Conservation (phyloP, 1,140 invertebrate genomes). For the Chrysopa pallens region DNA sequence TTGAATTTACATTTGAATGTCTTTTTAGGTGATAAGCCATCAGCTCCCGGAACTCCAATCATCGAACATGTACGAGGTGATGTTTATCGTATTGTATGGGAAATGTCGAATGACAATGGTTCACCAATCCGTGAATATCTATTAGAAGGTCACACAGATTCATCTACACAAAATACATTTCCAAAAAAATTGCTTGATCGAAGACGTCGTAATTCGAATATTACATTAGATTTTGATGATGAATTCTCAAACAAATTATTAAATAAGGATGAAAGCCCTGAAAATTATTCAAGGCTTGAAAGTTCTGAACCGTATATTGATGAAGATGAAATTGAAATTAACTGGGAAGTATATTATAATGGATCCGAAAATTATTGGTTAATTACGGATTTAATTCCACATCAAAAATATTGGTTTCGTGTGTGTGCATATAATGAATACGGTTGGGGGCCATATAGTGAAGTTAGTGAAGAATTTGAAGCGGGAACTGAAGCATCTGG, state of each 20-base stretch:
- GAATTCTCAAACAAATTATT: no score
- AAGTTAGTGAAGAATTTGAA: constrained; percentile 28
- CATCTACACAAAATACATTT: background rate
- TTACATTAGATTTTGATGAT: no score
- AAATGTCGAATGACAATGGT: constrained; percentile 45
- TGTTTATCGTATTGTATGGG: constrained; percentile 56
- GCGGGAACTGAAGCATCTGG: constrained; percentile 32
- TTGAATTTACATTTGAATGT: no score
- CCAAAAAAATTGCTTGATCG: constrained; percentile 1
- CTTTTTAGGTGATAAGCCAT: constrained; percentile 38
- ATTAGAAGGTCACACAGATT: constrained; percentile 28
- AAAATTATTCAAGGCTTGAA: constrained; percentile 9
- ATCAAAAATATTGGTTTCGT: constrained; percentile 48
- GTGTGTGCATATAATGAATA: constrained; percentile 61
- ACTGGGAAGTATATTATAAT: constrained; percentile 62
- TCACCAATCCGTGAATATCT: constrained; percentile 36
- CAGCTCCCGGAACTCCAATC: constrained; percentile 42
- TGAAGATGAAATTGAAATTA: constrained; percentile 19
- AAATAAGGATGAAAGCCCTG: no score
- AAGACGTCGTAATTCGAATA: constrained; percentile 5
- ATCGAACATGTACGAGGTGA: constrained; percentile 40
- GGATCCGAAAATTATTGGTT: constrained; percentile 68
- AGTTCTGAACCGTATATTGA: constrained; percentile 18
- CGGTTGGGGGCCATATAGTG: constrained; percentile 59
- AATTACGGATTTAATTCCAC: constrained; percentile 39